A percentile compares a stretch with the other conserved stretches of the same genome.
Evolutionary conservation across 2,888 invertebrate species (phyloP).

Genomic region (Meganola albula): DNA sequence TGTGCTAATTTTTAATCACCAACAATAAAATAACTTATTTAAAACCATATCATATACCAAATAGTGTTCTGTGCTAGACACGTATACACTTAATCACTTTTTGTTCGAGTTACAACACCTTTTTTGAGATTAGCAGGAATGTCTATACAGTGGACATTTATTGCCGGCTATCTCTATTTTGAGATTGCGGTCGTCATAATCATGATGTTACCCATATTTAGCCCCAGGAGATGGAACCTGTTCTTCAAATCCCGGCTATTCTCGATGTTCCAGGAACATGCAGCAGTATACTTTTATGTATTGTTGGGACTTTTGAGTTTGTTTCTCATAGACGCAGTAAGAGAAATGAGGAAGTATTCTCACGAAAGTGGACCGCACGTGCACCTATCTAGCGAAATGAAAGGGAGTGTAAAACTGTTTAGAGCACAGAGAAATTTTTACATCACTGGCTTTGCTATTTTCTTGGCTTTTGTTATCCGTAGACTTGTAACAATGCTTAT

Average conservation of each 20-base stretch:
- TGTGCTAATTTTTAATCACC: too few relatives aligned
- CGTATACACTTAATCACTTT: too few relatives aligned
- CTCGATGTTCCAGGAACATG: constrained; percentile 78
- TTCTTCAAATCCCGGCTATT: constrained; percentile 85
- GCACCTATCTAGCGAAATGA: constrained; percentile 80
- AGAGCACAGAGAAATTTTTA: constrained; percentile 88
- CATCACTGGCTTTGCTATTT: constrained; percentile 86
- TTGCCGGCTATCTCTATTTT: constrained; percentile 84
- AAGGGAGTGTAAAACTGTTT: constrained; percentile 83
- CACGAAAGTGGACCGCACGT: constrained; percentile 50
- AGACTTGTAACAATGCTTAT: constrained; percentile 81
- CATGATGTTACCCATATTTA: constrained; percentile 83
- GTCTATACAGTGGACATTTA: constrained; percentile 88
- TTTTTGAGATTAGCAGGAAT: constrained; percentile 62
- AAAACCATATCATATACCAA: too few relatives aligned
- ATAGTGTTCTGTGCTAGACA: too few relatives aligned
- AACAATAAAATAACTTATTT: too few relatives aligned
- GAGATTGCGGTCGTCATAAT: constrained; percentile 81
- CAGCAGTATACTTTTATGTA: constrained; percentile 83
- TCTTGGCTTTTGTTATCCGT: constrained; percentile 82
- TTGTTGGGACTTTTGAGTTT: constrained; percentile 77
- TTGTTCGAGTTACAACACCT: too few relatives aligned
- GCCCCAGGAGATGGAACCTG: constrained; percentile 85
- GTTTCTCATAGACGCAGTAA: constrained; percentile 83
- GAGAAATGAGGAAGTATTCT: constrained; percentile 84